Percentiles rank a stretch among this genome's conserved stretches.
Evolutionary conservation across 2,113 vertebrate species (phyloP).

Genomic region (Etheostoma spectabile): DNA sequence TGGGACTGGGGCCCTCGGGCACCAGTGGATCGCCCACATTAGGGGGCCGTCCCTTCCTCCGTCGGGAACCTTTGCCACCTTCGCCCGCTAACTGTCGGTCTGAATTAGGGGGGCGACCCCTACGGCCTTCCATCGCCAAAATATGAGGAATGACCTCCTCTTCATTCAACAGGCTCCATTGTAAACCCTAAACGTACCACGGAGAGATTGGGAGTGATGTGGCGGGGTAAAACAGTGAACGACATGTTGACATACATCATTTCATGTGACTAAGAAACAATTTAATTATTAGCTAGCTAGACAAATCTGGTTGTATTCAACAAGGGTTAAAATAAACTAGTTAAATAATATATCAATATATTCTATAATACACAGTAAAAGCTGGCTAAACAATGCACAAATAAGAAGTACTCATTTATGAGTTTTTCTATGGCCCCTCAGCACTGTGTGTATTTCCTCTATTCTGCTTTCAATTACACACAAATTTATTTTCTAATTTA

Average conservation of each 20-base stretch:
- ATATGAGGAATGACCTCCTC: slow-evolving; percentile 94
- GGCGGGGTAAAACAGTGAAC: slow-evolving; percentile 14
- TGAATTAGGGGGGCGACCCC: slow-evolving; percentile 90
- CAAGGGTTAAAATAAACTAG: neutral
- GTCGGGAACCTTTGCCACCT: slow-evolving; percentile 85
- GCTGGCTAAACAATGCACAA: slow-evolving; percentile 19
- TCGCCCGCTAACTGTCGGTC: slow-evolving; percentile 85
- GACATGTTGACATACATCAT: slow-evolving; percentile 4
- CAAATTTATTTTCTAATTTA: slow-evolving; percentile 18
- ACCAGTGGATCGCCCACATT: slow-evolving; percentile 89
- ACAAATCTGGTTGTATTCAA: slow-evolving; percentile 26
- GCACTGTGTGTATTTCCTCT: slow-evolving; percentile 7
- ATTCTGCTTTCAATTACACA: slow-evolving; percentile 26
- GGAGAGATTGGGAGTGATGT: slow-evolving; percentile 25
- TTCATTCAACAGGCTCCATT: slow-evolving; percentile 97
- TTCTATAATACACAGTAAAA: slow-evolving; percentile 19
- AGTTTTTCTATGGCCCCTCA: slow-evolving; percentile 45
- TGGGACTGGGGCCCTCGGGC: slow-evolving; percentile 89
- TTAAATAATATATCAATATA: neutral
- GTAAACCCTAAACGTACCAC: slow-evolving; percentile 88
- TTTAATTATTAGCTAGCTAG: slow-evolving; percentile 25
- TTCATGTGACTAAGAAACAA: slow-evolving; percentile 33
- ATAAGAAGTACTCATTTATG: slow-evolving; percentile 9
- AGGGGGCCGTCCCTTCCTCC: slow-evolving; percentile 93
- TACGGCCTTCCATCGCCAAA: slow-evolving; percentile 93